Evolutionary conservation across 2,113 vertebrate genomes (phyloP), one percentile per base, ranked within the genome.

Genomic region (Leptosomus discolor): DNA sequence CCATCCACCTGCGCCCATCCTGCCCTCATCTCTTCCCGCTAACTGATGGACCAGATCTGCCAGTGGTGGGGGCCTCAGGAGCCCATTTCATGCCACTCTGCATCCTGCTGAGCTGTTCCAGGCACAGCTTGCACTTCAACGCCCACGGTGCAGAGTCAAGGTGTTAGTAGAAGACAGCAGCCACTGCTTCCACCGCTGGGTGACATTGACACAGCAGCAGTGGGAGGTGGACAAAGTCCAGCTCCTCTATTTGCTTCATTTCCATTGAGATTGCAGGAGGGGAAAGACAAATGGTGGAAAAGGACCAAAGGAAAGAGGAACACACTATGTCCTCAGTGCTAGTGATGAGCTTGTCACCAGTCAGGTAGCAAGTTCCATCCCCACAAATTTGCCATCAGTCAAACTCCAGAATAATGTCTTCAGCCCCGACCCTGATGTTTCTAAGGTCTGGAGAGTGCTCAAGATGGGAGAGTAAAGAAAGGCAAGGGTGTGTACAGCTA

Each of bases 281-380:
- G n/a, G 16, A 54, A 78, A 48, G 36, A 30, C 8, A 64, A 82
- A 24, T 24, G 7, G 8, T 85, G 48, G 65, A 54, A 85, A 94
- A 80, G 18, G 29, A 57, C 37, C 12, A 3, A 74, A 70, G 43
- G 60, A 88, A 67, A 86, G 60, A 21, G 26, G 20, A 54, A 34
- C 21, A 37, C 0, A 0, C 0, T 0, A 11, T 51, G 14, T 39
- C 22, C 39, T 79, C 51, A 64, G 17, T 37, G 46, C 24, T 37
- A 69, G 41, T 39, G 50, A 71, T 1, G 0, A 81, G 15, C 19
- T 36, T 22, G 39, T 71, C n/a, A 58, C 53, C 30, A 58, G 11
- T 19, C 32, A 86, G 30, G 14, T 41, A 80, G 18, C 41, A 87
- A 51, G 50, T 92, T 76, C 17, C 34, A 53, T 76, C 19, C 20